These are phyloP conservation scores for Limnephilus lunatus DNA, from an alignment of 2,888 invertebrate species.

Conservation along the genomic window DNA sequence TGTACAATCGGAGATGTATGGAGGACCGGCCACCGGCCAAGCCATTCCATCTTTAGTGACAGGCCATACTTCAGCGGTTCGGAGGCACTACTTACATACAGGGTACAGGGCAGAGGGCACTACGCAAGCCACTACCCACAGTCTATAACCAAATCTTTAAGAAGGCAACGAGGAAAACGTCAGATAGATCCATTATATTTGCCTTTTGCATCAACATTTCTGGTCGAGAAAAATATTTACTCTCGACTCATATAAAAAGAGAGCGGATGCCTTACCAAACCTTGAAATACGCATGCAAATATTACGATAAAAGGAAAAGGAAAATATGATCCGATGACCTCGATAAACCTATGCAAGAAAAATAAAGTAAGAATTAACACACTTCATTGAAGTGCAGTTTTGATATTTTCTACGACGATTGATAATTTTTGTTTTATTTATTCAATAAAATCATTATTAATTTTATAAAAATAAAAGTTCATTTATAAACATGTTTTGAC, in stretches of 20 bases:
- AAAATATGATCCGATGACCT: too few relatives aligned
- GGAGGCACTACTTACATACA: background rate
- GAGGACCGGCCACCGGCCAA: background rate
- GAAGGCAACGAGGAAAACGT: background rate
- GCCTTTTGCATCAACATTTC: background rate
- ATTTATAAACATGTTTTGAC: too few relatives aligned
- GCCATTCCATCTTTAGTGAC: conserved; percentile 10
- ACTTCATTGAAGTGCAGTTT: too few relatives aligned
- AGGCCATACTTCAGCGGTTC: conserved; percentile 7
- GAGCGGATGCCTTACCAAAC: background rate
- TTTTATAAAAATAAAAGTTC: too few relatives aligned
- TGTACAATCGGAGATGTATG: conserved; percentile 2
- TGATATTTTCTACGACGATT: too few relatives aligned
- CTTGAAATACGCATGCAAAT: background rate
- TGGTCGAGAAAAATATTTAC: background rate
- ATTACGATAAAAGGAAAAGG: background rate
- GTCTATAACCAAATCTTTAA: background rate
- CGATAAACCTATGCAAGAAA: too few relatives aligned
- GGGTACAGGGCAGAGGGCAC: background rate
- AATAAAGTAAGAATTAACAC: too few relatives aligned
- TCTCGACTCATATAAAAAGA: background rate
- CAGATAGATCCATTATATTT: too few relatives aligned
- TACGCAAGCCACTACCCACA: too few relatives aligned
- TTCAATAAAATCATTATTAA: too few relatives aligned
- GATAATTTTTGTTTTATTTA: too few relatives aligned